Evolutionary conservation across 2,797 vertebrate genomes (phyloP).

Genomic region (Pachyuromys duprasi): DNA sequence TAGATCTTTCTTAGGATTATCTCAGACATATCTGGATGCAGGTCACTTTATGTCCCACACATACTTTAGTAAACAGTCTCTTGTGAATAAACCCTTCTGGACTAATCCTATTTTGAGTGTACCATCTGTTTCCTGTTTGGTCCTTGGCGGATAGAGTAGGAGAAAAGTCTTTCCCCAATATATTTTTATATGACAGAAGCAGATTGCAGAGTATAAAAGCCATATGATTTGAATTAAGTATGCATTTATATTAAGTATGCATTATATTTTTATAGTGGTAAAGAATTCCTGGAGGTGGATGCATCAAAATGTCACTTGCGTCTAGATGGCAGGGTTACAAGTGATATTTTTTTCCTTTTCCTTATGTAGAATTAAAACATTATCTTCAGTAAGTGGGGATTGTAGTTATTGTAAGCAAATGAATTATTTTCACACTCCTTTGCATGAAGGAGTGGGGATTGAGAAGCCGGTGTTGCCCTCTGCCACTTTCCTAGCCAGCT

Average conservation of each 20-base stretch:
- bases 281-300: not conserved
- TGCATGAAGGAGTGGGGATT: not conserved
- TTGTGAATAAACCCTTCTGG: conserved; percentile 51
- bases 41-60: not conserved
- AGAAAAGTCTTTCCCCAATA: conserved; percentile 52
- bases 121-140: conserved; percentile 68
- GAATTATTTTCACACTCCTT: not conserved
- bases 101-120: conserved; percentile 40
- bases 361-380: not conserved
- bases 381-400: not conserved
- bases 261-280: conserved; percentile 14
- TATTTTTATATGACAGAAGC: conserved; percentile 59
- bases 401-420: not conserved
- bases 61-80: conserved; percentile 42
- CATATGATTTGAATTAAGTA: conserved; percentile 39
- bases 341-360: not conserved
- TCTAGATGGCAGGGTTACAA: conserved; percentile 26
- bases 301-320: conserved; percentile 30
- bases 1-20: not conserved
- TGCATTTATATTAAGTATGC: conserved; percentile 17
- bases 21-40: not conserved
- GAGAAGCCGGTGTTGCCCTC: not conserved
- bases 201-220: conserved; percentile 36
- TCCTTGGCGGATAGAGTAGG: conserved; percentile 17
- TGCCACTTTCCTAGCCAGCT: not conserved